Evolutionary conservation across 2,888 invertebrate species (phyloP).

Genomic region (Litoditis marina): DNA sequence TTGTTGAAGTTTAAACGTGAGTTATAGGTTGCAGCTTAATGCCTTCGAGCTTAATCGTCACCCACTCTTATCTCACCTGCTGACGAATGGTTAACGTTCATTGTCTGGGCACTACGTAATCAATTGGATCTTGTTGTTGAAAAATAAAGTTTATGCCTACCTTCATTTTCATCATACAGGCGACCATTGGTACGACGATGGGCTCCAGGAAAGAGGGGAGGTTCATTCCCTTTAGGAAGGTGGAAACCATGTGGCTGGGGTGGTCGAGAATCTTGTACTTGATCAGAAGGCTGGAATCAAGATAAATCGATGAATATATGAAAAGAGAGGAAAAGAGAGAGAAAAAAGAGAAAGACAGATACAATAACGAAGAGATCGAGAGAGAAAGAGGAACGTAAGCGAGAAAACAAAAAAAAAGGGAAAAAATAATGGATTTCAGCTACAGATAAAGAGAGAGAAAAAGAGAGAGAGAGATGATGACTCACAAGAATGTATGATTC

Average conservation of each 20-base stretch:
- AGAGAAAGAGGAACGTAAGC: background rate
- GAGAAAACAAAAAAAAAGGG: background rate
- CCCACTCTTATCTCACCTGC: no score
- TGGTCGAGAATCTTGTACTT: constrained; percentile 11
- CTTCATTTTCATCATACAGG: constrained; percentile 13
- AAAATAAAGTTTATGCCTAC: no score
- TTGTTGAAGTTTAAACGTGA: no score
- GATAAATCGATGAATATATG: no score
- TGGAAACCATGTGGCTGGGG: background rate
- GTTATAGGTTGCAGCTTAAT: no score
- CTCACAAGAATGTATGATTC: constrained; percentile 8
- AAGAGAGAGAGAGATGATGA: no score
- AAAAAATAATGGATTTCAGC: background rate
- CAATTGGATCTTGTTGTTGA: no score
- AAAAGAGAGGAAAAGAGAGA: no score
- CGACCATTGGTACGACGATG: constrained; percentile 10
- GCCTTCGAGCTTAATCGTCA: no score
- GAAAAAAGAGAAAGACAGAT: background rate
- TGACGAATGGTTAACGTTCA: no score
- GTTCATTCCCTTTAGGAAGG: background rate
- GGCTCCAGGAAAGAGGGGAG: constrained; percentile 17
- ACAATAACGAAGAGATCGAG: background rate
- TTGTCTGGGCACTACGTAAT: no score
- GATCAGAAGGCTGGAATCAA: constrained; percentile 3
- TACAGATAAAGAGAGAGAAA: no score